Percentiles rank a stretch among this genome's conserved stretches.
These are phyloP conservation scores for Endomychus coccineus DNA, from an alignment of 2,888 invertebrate genomes.

Conservation along the genomic window DNA sequence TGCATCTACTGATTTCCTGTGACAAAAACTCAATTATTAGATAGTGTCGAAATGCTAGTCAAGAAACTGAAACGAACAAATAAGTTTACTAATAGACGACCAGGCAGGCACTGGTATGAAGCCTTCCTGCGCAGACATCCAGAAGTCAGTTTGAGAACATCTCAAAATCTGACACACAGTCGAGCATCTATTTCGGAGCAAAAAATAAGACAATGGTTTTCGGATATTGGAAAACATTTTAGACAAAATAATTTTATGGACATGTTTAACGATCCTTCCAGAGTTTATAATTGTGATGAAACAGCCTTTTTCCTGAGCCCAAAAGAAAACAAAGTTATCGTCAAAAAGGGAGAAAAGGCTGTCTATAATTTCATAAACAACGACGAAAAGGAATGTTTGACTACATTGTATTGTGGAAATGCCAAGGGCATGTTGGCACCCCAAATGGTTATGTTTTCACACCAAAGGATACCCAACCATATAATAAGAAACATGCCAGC, in stretches of 20 bases:
- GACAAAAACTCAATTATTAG: conserved; percentile 29
- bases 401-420: conserved; percentile 25
- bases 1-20: no score
- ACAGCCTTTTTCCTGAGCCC: conserved; percentile 19
- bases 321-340: conserved; percentile 18
- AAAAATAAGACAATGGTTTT: conserved; percentile 27
- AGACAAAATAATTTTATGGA: conserved; percentile 9
- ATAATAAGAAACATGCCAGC: no score
- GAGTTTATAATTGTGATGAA: conserved; percentile 20
- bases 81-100: conserved; percentile 30
- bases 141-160: conserved; percentile 24
- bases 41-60: conserved; percentile 26
- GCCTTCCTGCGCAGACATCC: conserved; percentile 33
- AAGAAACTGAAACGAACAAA: conserved; percentile 19
- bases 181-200: conserved; percentile 28
- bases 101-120: conserved; percentile 34
- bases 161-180: conserved; percentile 28
- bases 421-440: conserved; percentile 24
- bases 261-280: conserved; percentile 7
- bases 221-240: conserved; percentile 11
- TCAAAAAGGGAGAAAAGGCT: conserved; percentile 17
- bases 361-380: conserved; percentile 18
- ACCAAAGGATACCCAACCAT: no score
- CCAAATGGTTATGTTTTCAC: conserved; percentile 28
- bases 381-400: conserved; percentile 27